phyloP scores from a whole-genome alignment of 2,113 vertebrate genomes.

The Mobula hypostoma region DNA sequence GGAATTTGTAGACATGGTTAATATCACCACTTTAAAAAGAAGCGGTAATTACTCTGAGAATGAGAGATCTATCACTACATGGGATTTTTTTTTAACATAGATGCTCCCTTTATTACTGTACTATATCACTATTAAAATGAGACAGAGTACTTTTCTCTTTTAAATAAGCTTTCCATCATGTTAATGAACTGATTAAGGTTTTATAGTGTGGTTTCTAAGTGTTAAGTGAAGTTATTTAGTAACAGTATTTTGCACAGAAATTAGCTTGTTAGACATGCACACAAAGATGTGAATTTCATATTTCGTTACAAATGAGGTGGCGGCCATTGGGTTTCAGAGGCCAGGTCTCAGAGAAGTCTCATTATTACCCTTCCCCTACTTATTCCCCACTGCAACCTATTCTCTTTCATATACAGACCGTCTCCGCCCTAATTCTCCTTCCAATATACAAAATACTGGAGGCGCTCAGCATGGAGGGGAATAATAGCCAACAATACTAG shows the following conservation, averaged over 20 bases:
- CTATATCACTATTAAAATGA: conserved; percentile 9
- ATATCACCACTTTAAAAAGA: background rate
- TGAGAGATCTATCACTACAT: background rate
- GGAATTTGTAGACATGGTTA: background rate
- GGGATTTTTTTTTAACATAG: background rate
- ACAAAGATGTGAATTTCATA: background rate
- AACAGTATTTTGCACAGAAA: background rate
- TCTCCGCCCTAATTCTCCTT: no score
- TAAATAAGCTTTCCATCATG: background rate
- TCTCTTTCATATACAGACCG: no score
- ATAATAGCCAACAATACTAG: no score
- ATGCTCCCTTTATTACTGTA: background rate
- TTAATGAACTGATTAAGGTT: background rate
- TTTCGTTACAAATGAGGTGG: no score
- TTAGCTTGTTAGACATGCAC: background rate
- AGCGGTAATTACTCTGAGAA: background rate
- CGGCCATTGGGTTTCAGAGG: no score
- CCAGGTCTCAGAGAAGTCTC: no score
- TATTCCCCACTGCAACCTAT: no score
- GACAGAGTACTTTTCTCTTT: background rate
- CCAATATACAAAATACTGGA: no score
- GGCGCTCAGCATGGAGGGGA: no score
- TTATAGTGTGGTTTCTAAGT: background rate
- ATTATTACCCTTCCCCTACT: no score
- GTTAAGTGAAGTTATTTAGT: conserved; percentile 6